Percentiles rank a stretch among this genome's conserved stretches.
These are phyloP conservation scores for Sinella curviseta DNA, from an alignment of 1,140 invertebrate species.

Conservation along the genomic window DNA sequence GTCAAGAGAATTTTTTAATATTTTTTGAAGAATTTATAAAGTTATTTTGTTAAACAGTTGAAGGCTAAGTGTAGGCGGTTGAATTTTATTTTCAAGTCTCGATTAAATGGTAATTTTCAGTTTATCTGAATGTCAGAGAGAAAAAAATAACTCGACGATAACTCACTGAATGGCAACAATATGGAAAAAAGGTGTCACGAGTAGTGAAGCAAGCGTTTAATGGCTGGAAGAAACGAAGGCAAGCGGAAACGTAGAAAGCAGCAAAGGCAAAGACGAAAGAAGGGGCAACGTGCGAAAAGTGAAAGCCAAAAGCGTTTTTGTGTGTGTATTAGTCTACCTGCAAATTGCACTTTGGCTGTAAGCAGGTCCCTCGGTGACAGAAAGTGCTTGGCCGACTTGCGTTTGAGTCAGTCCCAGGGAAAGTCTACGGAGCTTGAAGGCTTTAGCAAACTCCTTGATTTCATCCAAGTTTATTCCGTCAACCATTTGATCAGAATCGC, in stretches of 20 bases:
- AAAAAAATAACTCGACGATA: too few relatives aligned
- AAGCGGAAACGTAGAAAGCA: neutral
- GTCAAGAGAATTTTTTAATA: too few relatives aligned
- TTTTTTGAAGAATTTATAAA: too few relatives aligned
- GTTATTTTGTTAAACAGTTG: too few relatives aligned
- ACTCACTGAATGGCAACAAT: neutral
- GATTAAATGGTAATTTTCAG: too few relatives aligned
- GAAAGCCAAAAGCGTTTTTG: too few relatives aligned
- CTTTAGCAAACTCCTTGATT: constrained; percentile 97
- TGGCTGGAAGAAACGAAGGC: neutral
- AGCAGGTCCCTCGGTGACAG: constrained; percentile 92
- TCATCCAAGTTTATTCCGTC: constrained; percentile 96
- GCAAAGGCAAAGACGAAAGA: neutral
- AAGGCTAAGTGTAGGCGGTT: too few relatives aligned
- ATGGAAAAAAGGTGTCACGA: too few relatives aligned
- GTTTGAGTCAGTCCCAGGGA: constrained; percentile 94
- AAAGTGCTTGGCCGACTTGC: constrained; percentile 91
- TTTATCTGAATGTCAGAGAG: too few relatives aligned
- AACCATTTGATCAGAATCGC: constrained; percentile 63
- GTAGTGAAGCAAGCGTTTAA: too few relatives aligned
- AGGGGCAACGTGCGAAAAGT: constrained; percentile 12
- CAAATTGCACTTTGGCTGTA: constrained; percentile 99
- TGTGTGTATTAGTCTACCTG: constrained; percentile 81
- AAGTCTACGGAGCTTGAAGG: constrained; percentile 88
- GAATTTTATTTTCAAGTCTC: too few relatives aligned